Percentiles rank a stretch among this genome's conserved stretches.
Conservation (phyloP, 2,888 invertebrate genomes). For the Willowsia nigromaculata region DNA sequence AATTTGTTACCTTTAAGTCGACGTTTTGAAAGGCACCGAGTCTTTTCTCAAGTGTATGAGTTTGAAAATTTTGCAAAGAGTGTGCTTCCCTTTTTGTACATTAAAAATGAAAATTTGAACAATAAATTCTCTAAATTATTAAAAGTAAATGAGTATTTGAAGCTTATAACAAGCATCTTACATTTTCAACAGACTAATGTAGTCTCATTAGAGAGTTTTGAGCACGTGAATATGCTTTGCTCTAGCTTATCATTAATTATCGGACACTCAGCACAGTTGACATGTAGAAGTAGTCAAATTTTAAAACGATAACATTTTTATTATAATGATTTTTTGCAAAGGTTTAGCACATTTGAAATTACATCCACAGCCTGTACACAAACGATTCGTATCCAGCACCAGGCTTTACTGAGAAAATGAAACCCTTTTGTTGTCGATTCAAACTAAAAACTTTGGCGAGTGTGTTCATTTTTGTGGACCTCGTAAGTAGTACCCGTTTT, state of each 20-base stretch:
- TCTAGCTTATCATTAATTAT: too few relatives aligned
- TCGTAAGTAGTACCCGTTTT: constrained; percentile 27
- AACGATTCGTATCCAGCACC: background rate
- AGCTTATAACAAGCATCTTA: background rate
- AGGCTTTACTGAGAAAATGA: background rate
- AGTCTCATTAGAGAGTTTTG: too few relatives aligned
- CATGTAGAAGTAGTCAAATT: too few relatives aligned
- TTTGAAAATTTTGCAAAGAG: background rate
- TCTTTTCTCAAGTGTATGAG: background rate
- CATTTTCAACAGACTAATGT: too few relatives aligned
- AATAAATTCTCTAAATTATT: constrained; percentile 36
- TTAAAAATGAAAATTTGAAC: background rate
- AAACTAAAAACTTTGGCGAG: background rate
- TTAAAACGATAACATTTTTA: too few relatives aligned
- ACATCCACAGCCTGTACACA: background rate
- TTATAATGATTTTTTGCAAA: too few relatives aligned
- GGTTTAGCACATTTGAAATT: too few relatives aligned
- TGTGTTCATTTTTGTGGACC: background rate
- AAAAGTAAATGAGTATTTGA: background rate
- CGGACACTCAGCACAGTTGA: too few relatives aligned
- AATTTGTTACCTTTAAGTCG: background rate
- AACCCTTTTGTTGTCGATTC: background rate
- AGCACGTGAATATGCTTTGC: too few relatives aligned
- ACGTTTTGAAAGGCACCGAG: background rate
- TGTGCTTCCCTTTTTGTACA: constrained; percentile 12